A percentile compares a stretch with the other conserved stretches of the same genome.
Conservation (phyloP, 2,797 vertebrate species). For the Poecilia velifera region DNA sequence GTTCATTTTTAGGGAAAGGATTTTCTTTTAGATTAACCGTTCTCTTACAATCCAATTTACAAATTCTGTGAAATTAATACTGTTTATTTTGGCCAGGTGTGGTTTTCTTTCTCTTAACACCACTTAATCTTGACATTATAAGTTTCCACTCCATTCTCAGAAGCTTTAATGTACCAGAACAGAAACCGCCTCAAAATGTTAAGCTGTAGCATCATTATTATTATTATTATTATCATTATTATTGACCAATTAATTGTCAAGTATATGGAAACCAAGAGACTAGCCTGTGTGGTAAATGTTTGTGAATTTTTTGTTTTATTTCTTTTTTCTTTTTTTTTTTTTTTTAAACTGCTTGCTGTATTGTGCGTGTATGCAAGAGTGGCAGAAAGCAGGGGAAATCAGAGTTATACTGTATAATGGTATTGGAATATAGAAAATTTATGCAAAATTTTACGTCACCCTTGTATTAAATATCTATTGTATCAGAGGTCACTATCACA, state of each 20-base stretch:
- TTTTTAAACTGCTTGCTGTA: constrained; percentile 80
- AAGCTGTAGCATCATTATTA: constrained; percentile 83
- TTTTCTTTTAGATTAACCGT: constrained; percentile 61
- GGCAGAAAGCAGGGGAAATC: constrained; percentile 80
- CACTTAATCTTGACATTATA: constrained; percentile 67
- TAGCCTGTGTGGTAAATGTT: constrained; percentile 84
- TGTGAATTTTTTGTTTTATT: constrained; percentile 73
- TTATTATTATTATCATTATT: constrained; percentile 59
- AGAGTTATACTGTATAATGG: constrained; percentile 81
- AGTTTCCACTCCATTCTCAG: constrained; percentile 77
- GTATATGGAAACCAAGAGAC: constrained; percentile 82
- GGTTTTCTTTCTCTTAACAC: constrained; percentile 71
- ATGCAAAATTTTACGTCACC: constrained; percentile 82
- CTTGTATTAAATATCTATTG: constrained; percentile 85
- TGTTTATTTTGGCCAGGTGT: constrained; percentile 76
- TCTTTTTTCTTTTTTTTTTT: neutral
- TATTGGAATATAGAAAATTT: constrained; percentile 82
- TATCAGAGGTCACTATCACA: constrained; percentile 85
- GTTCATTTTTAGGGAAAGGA: constrained; percentile 74
- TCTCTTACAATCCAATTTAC: constrained; percentile 59
- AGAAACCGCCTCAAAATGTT: constrained; percentile 88
- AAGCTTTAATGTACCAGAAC: constrained; percentile 91
- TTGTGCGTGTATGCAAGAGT: constrained; percentile 71
- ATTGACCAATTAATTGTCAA: constrained; percentile 86
- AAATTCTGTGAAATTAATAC: constrained; percentile 49